Conservation (phyloP, 2,888 invertebrate genomes). For the Eristalinus aeneus region DNA sequence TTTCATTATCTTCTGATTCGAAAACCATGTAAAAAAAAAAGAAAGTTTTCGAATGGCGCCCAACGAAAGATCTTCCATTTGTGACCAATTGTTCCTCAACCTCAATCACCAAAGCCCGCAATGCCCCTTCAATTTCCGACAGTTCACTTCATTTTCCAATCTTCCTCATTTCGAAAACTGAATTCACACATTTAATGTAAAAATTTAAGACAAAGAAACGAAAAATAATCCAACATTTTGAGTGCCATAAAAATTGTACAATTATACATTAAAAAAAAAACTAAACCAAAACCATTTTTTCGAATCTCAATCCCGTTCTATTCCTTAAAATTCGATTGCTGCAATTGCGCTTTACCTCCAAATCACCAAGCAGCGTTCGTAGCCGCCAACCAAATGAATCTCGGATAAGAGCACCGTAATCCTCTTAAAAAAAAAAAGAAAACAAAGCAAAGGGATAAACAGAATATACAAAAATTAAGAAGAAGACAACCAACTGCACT, state of each 20-base stretch:
- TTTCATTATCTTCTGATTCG: no score
- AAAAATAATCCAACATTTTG: conserved; percentile 30
- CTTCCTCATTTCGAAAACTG: no score
- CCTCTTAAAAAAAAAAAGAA: conserved; percentile 48
- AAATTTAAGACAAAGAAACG: neutral
- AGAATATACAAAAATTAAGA: conserved; percentile 2
- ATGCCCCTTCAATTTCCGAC: no score
- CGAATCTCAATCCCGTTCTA: conserved; percentile 4
- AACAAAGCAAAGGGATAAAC: conserved; percentile 22
- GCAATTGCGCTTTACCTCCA: neutral
- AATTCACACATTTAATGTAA: neutral
- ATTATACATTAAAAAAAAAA: conserved; percentile 28
- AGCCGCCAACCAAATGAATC: conserved; percentile 34
- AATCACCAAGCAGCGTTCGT: conserved; percentile 33
- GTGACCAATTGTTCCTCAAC: no score
- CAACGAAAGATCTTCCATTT: no score
- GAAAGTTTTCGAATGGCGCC: no score
- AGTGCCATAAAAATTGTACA: conserved; percentile 67
- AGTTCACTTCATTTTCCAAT: no score
- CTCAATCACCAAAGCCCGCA: no score
- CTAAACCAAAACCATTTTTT: neutral
- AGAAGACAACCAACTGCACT: conserved; percentile 41
- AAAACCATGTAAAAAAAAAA: no score
- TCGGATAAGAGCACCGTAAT: conserved; percentile 21
- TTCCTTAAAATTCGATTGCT: conserved; percentile 38